Conservation (phyloP, 2,113 vertebrate species). For the Xenus cinereus region DNA sequence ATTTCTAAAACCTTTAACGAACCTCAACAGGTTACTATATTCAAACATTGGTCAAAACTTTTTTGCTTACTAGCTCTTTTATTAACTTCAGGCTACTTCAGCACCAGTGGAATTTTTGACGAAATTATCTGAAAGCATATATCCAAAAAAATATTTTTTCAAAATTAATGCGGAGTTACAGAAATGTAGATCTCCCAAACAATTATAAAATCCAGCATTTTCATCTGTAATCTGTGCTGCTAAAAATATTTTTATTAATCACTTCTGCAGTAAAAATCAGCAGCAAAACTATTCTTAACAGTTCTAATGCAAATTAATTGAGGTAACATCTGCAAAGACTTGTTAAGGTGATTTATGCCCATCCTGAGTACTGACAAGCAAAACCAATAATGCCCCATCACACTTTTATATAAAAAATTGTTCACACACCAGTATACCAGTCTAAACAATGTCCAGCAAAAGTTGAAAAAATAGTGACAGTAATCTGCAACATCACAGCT, state of each 20-base stretch:
- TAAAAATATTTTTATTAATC: background rate
- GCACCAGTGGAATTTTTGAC: background rate
- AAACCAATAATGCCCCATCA: background rate
- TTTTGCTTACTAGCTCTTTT: background rate
- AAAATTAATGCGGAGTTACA: background rate
- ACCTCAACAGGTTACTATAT: rapidly evolving
- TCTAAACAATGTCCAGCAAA: background rate
- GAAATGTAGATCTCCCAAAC: background rate
- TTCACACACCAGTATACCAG: rapidly evolving
- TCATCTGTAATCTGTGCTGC: background rate
- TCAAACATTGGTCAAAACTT: background rate
- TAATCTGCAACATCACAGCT: background rate
- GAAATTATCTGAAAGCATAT: background rate
- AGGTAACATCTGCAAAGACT: background rate
- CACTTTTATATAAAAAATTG: background rate
- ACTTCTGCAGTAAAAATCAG: background rate
- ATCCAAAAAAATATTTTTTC: background rate
- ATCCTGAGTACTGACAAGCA: background rate
- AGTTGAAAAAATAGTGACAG: background rate
- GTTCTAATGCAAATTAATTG: background rate
- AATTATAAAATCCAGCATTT: background rate
- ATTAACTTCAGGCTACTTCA: background rate
- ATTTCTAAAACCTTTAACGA: background rate
- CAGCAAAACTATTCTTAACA: background rate
- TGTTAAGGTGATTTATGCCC: background rate